Evolutionary conservation across 2,888 invertebrate genomes (phyloP).

Genomic region (Beris morrisii): DNA sequence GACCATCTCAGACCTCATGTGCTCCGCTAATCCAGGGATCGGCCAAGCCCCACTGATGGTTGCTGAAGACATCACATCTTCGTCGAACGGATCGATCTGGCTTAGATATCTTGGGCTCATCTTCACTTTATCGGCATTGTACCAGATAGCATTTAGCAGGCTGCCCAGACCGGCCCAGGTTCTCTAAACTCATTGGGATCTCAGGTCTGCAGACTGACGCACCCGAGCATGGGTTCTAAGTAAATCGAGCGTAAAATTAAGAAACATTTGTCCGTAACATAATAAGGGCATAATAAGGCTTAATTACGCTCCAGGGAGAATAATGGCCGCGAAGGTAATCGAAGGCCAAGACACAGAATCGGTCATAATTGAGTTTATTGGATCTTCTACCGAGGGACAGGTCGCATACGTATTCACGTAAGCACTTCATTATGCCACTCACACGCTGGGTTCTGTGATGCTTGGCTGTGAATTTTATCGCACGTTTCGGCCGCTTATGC

Average conservation of each 20-base stretch:
- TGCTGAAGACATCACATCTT: constrained; percentile 34
- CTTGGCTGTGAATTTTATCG: constrained; percentile 20
- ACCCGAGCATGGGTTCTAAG: no score
- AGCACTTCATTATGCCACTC: constrained; percentile 22
- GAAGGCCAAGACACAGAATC: constrained; percentile 31
- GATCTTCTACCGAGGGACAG: constrained; percentile 24
- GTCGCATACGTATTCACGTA: constrained; percentile 14
- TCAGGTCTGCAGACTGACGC: no score
- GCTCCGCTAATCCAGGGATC: constrained; percentile 5
- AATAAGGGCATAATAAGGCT: constrained; percentile 37
- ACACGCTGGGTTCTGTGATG: constrained; percentile 18
- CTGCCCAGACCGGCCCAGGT: background rate
- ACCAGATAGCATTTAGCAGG: background rate
- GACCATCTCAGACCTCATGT: background rate
- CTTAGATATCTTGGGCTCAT: background rate
- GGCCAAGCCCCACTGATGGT: background rate
- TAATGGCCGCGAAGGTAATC: constrained; percentile 25
- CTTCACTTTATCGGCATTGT: constrained; percentile 22
- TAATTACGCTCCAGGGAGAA: constrained; percentile 34
- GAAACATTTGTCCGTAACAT: constrained; percentile 35
- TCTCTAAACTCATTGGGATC: constrained; percentile 4
- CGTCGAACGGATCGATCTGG: constrained; percentile 13
- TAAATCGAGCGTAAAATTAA: constrained; percentile 37
- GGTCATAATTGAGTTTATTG: constrained; percentile 35
- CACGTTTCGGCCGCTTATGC: background rate